phyloP scores from a whole-genome alignment of 1,140 invertebrate genomes.

The Pseudomyrmex flavicornis region DNA sequence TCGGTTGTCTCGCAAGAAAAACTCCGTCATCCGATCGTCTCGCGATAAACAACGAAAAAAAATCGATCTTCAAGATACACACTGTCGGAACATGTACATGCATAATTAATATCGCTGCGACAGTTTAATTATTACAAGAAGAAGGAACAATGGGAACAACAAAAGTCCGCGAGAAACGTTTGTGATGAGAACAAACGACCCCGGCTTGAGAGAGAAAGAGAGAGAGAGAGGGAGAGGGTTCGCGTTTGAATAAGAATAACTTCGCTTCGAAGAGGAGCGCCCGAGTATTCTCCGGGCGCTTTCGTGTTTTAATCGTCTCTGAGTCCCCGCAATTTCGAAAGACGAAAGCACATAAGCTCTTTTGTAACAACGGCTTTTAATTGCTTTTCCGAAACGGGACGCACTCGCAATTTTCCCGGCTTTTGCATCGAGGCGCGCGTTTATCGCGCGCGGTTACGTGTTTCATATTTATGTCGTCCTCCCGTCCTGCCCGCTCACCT shows the following conservation, averaged over 20 bases:
- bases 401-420: constrained; percentile 28
- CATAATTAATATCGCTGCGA: background rate
- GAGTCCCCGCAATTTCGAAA: constrained; percentile 46
- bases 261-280: constrained; percentile 18
- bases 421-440: constrained; percentile 32
- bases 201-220: too few species aligned
- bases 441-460: constrained; percentile 35
- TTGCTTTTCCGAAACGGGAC: constrained; percentile 50
- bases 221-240: background rate
- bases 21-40: too few species aligned
- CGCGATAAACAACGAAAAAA: too few species aligned
- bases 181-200: constrained; percentile 24
- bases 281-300: constrained; percentile 34
- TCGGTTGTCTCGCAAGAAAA: too few species aligned
- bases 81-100: background rate
- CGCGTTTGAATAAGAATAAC: constrained; percentile 38
- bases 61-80: too few species aligned
- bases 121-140: constrained; percentile 14
- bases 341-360: constrained; percentile 49
- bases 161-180: constrained; percentile 23
- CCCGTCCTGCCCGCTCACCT: background rate
- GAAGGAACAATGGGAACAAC: background rate
- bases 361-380: constrained; percentile 52
- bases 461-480: constrained; percentile 44
- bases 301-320: constrained; percentile 48